Evolutionary conservation across 2,113 vertebrate genomes (phyloP).

Genomic region (Platysteira castanea): DNA sequence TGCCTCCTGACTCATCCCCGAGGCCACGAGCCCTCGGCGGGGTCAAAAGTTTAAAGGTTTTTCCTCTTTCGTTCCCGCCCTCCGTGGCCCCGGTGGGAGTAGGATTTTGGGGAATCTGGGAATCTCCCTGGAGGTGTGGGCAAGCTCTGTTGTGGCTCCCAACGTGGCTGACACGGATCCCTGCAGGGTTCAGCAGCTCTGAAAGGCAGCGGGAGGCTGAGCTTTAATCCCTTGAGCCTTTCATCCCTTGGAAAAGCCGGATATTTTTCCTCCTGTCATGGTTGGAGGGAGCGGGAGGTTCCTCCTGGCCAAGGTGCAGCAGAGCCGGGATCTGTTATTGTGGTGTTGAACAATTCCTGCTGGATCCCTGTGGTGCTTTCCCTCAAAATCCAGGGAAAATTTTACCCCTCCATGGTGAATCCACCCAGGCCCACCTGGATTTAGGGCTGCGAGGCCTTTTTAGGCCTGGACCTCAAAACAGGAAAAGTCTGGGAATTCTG

Average conservation of each 20-base stretch:
- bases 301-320: not conserved
- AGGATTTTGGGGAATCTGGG: not conserved
- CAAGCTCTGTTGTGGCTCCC: not conserved
- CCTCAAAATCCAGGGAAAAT: not conserved
- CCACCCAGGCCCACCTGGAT: accelerated
- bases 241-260: not conserved
- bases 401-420: no score
- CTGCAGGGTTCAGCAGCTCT: constrained; percentile 17
- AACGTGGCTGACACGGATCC: not conserved
- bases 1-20: not conserved
- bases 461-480: not conserved
- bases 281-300: not conserved
- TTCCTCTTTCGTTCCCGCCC: not conserved
- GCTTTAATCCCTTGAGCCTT: constrained; percentile 30
- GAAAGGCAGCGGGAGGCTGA: constrained; percentile 21
- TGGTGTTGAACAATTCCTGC: not conserved
- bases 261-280: not conserved
- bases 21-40: not conserved
- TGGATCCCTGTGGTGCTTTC: accelerated
- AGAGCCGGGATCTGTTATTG: not conserved
- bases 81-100: not conserved
- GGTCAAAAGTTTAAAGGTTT: constrained; percentile 51
- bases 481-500: not conserved
- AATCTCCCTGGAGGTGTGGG: not conserved
- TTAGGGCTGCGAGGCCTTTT: not conserved